Percentiles rank a stretch among this genome's conserved stretches.
Evolutionary conservation across 2,797 vertebrate species (phyloP).

Genomic region (Peromyscus aztecus): DNA sequence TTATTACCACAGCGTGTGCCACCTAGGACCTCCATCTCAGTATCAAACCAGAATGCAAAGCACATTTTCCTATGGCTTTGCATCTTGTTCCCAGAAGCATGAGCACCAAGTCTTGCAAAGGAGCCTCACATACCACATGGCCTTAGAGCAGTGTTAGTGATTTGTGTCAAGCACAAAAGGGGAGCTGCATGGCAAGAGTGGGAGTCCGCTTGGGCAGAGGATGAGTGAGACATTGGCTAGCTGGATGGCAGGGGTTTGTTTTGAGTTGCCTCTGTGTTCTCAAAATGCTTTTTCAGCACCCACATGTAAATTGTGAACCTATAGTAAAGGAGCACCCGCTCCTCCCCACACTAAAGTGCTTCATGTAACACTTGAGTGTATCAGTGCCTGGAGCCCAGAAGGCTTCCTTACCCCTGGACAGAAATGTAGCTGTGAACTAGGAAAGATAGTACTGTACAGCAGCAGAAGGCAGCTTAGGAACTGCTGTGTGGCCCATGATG

Average conservation of each 20-base stretch:
- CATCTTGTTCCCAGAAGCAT: not conserved
- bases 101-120: not conserved
- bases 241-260: not conserved
- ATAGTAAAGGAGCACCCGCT: not conserved
- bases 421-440: constrained; percentile 1
- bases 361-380: not conserved
- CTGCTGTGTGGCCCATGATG: not conserved
- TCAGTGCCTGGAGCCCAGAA: not conserved
- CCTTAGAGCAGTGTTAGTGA: not conserved
- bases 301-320: not conserved
- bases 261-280: not conserved
- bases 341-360: not conserved
- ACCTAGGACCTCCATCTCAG: not conserved
- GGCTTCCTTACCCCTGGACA: constrained; percentile 11
- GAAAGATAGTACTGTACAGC: not conserved
- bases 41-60: not conserved
- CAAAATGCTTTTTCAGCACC: not conserved
- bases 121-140: not conserved
- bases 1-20: not conserved
- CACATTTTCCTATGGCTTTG: not conserved
- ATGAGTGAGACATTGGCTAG: not conserved
- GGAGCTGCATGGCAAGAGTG: not conserved
- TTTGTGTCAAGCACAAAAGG: not conserved
- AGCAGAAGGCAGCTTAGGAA: not conserved
- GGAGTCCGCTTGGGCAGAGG: not conserved